Evolutionary conservation across 2,113 vertebrate species (phyloP).

Genomic region (Ceratotherium simum): DNA sequence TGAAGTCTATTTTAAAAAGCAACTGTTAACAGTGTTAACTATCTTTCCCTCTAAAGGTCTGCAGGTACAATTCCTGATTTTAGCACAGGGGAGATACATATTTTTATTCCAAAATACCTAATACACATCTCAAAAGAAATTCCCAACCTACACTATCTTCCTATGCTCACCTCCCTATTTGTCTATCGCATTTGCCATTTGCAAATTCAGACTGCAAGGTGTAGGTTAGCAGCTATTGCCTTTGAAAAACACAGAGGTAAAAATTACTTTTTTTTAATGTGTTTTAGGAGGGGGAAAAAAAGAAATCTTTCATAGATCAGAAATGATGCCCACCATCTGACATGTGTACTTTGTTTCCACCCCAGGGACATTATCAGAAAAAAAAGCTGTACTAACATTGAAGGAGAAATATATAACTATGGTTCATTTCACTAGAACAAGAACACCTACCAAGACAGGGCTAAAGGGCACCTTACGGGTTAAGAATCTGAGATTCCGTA

Average conservation of each 20-base stretch:
- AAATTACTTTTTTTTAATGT: neutral
- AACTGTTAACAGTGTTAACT: neutral
- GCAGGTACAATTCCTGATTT: neutral
- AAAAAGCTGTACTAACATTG: neutral
- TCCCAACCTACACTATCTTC: neutral
- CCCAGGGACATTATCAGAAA: neutral
- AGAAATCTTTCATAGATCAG: neutral
- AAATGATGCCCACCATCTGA: neutral
- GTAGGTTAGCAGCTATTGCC: neutral
- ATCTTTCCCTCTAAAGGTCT: neutral
- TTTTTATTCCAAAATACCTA: neutral
- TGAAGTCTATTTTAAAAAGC: neutral
- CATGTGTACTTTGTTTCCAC: neutral
- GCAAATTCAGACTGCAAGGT: neutral
- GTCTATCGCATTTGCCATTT: neutral
- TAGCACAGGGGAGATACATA: neutral
- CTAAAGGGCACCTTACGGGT: neutral
- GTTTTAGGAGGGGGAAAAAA: neutral
- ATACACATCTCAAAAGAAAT: neutral
- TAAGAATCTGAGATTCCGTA: neutral
- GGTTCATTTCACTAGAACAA: slow-evolving; percentile 19
- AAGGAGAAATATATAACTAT: neutral
- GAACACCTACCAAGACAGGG: neutral
- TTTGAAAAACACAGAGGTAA: neutral
- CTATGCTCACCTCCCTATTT: neutral